phyloP scores from a whole-genome alignment of 2,888 invertebrate genomes.

The Stomorhina lunata region DNA sequence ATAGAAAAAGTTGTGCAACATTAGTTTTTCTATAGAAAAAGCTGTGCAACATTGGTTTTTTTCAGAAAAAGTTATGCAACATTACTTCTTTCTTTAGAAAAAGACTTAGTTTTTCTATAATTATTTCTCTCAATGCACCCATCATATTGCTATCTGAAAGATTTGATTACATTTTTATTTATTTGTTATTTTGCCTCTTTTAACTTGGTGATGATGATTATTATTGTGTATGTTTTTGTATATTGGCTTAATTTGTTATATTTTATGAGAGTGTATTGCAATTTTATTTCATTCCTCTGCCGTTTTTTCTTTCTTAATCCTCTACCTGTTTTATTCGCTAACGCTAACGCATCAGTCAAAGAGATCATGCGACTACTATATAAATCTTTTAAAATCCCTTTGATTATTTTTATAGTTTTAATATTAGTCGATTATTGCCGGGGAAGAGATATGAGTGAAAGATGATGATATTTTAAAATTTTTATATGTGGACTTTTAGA shows the following conservation, averaged over 20 bases:
- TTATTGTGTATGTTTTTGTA: slow-evolving; percentile 43
- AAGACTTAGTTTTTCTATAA: neutral
- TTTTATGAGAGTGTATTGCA: neutral
- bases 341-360: neutral
- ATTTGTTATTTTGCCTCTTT: slow-evolving; percentile 26
- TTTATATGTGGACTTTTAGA: neutral
- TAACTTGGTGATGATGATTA: slow-evolving; percentile 34
- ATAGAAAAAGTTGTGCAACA: too few relatives aligned
- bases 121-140: slow-evolving; percentile 23
- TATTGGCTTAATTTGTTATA: slow-evolving; percentile 44
- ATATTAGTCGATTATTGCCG: slow-evolving; percentile 6
- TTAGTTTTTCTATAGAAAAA: too few relatives aligned
- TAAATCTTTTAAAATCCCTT: slow-evolving; percentile 42
- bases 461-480: slow-evolving; percentile 11
- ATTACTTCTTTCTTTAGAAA: too few relatives aligned
- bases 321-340: neutral
- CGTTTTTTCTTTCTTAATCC: neutral
- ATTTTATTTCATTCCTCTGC: neutral
- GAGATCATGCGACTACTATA: neutral
- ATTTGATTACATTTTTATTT: slow-evolving; percentile 47
- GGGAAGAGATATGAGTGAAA: neutral
- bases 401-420: slow-evolving; percentile 41
- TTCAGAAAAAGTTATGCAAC: too few relatives aligned
- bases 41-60: too few relatives aligned
- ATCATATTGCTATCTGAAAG: neutral